Base-by-base conservation (phyloP, 2,888 invertebrate genomes). In the Chelonus formosanus region DNA sequence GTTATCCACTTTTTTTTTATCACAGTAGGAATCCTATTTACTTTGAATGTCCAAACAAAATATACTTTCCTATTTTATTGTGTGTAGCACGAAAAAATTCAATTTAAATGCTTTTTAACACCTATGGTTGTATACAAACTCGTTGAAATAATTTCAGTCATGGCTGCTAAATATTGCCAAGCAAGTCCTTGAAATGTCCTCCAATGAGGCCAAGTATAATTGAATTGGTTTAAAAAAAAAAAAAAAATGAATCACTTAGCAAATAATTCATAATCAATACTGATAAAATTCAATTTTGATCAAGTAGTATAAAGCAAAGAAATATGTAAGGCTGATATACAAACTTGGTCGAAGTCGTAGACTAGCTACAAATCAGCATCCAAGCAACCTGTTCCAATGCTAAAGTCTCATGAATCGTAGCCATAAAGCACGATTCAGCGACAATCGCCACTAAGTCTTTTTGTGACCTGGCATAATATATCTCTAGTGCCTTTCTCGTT, bases 341-440 rank as follows among this genome's bases (percentile, higher is more conserved):
- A 20, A 20, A 20, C 20, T 20, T 20, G 20, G 20, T 20, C 20
- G 2, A 20, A 20, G 20, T 20, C 20, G 20, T 20, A 20, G 20
- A 20, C 20, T 20, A 20, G 20, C 20, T 20, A 20, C 20, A 40
- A 40, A 40, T 40, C 5, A 6, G 40, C 40, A 40, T 40, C 40
- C 4, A 6, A 34, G 52, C 32, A 52, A 52, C 52, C 52, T 52
- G 52, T 32, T 8, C 8, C 4, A 48, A 10, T 20, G 20, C n/a
- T 5, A 10, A 48, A 10, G 5, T 31, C 4, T 34, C 8, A 52
- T 52, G 52, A 52, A 7, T 52, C 34, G 52, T 32, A 7, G 34
- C 52, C 52, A 52, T 52, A 52, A 52, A 52, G 31, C 31, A 52
- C 52, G 34, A 32, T 52, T 31, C 52, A 52, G 34, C 34, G 52